Percentiles rank a stretch among this genome's conserved stretches.
These are phyloP conservation scores for Rhinolophus sinicus DNA, from an alignment of 2,113 vertebrate genomes.

Conservation along the genomic window DNA sequence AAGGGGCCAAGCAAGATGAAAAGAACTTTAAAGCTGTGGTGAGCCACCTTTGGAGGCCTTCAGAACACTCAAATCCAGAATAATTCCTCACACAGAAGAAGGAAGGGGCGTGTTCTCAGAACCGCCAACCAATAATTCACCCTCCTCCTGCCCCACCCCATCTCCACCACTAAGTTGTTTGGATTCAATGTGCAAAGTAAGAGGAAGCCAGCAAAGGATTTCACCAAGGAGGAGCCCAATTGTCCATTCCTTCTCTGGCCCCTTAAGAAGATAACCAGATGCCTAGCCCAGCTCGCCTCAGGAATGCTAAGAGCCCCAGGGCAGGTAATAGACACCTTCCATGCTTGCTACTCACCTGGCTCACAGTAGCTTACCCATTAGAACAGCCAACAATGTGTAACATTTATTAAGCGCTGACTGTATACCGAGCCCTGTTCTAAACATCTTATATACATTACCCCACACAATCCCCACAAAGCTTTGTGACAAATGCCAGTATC, in stretches of 20 bases:
- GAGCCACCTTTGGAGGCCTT: constrained; percentile 22
- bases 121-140: not conserved
- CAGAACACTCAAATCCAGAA: not conserved
- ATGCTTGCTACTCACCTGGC: not conserved
- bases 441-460: not conserved
- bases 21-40: constrained; percentile 45
- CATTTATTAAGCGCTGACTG: not conserved
- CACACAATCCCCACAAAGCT: not conserved
- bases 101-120: not conserved
- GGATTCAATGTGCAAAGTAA: not conserved
- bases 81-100: not conserved
- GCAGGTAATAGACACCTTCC: not conserved
- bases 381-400: not conserved
- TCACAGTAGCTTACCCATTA: not conserved
- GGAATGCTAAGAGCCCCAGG: not conserved
- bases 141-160: not conserved
- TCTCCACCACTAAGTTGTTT: not conserved
- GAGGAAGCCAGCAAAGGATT: not conserved
- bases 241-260: not conserved
- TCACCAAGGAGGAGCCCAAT: not conserved
- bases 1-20: constrained; percentile 53
- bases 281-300: not conserved
- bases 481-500: not conserved
- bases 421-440: not conserved
- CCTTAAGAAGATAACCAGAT: not conserved